Conservation (phyloP, 2,797 vertebrate genomes). For the Alca torda region DNA sequence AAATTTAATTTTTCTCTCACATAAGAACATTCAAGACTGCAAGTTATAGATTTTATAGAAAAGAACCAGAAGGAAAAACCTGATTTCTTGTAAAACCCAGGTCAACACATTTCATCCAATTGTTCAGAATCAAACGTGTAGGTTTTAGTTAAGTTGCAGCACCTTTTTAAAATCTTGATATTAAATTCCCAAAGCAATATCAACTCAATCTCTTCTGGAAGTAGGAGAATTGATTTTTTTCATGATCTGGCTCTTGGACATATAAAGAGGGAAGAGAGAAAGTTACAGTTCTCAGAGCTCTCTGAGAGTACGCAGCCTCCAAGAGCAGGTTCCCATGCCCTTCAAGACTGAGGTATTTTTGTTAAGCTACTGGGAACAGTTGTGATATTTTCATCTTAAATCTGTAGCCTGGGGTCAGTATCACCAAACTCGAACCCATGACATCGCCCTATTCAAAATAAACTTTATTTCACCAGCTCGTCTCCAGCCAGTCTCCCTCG, state of each 20-base stretch:
- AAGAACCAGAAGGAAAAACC: not conserved
- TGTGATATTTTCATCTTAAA: constrained; percentile 6
- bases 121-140: not conserved
- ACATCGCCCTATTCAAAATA: not conserved
- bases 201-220: not conserved
- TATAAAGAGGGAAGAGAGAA: not conserved
- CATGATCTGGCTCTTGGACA: not conserved
- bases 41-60: not conserved
- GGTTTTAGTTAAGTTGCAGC: not conserved
- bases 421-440: not conserved
- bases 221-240: not conserved
- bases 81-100: not conserved
- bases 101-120: not conserved
- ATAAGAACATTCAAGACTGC: not conserved
- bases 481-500: not conserved
- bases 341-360: constrained; percentile 1
- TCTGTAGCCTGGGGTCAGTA: not conserved
- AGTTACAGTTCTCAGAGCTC: not conserved
- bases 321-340: constrained; percentile 28
- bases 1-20: not conserved
- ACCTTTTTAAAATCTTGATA: not conserved
- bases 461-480: not conserved
- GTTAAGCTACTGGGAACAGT: not conserved
- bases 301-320: not conserved
- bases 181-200: not conserved